These are phyloP conservation scores for Sibirionetta formosa DNA, from an alignment of 2,797 vertebrate genomes.

Conservation along the genomic window DNA sequence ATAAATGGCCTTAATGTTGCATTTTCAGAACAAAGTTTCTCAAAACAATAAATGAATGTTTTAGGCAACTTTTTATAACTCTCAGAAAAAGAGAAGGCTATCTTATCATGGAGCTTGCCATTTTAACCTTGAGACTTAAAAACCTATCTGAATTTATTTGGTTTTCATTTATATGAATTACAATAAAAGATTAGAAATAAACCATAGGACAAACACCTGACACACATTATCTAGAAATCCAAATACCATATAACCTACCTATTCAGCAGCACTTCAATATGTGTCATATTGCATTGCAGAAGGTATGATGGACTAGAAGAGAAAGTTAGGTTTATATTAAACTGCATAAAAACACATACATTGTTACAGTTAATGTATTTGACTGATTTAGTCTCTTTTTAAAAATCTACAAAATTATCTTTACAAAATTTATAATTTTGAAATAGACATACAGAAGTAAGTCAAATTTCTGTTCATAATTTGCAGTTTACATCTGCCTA, in stretches of 20 bases:
- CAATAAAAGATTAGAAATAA: neutral
- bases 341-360: neutral
- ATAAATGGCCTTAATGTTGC: neutral
- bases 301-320: slow-evolving; percentile 91
- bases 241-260: slow-evolving; percentile 82
- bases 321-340: slow-evolving; percentile 22
- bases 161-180: neutral
- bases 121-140: neutral
- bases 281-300: slow-evolving; percentile 92
- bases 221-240: neutral
- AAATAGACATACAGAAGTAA: neutral
- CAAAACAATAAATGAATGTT: neutral
- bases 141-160: neutral
- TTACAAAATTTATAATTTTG: neutral
- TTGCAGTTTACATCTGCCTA: neutral
- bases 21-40: neutral
- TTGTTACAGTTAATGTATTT: neutral
- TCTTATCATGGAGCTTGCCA: neutral
- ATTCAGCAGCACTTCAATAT: slow-evolving; percentile 88
- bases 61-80: neutral
- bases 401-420: neutral
- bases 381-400: neutral
- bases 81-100: neutral
- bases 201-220: neutral
- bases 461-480: neutral